Evolutionary conservation across 35 echinoderm and acorn worm genomes (phyloP).

Genomic region (Patiria miniata): DNA sequence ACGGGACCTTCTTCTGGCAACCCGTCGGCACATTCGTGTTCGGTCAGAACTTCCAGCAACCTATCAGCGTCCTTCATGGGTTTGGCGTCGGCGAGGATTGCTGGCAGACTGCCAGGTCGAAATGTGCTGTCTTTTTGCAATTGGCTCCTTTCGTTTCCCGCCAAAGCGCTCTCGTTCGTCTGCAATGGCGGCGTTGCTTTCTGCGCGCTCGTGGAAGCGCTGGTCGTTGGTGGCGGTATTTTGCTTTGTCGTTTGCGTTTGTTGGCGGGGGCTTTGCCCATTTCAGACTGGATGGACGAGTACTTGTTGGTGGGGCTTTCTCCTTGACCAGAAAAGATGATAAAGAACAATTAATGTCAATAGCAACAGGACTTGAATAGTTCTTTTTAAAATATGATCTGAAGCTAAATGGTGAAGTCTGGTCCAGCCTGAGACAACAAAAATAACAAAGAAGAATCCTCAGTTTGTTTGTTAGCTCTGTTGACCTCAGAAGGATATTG

Average conservation of each 20-base stretch:
- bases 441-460: too few relatives aligned
- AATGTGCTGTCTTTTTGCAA: neutral
- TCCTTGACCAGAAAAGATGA: neutral
- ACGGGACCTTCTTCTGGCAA: neutral
- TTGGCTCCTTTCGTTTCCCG: neutral
- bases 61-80: constrained; percentile 24
- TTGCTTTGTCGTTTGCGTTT: constrained; percentile 2
- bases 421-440: neutral
- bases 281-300: neutral
- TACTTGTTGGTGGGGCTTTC: neutral
- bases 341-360: neutral
- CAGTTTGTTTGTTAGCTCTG: too few relatives aligned
- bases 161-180: neutral
- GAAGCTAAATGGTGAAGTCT: neutral
- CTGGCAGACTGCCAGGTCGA: constrained; percentile 3
- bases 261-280: neutral
- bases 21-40: neutral
- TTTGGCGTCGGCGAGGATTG: neutral
- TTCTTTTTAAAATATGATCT: neutral
- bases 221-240: neutral
- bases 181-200: neutral
- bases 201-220: neutral
- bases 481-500: too few relatives aligned
- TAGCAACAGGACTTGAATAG: neutral
- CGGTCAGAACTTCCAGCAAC: constrained; percentile 15